These are phyloP conservation scores for Orientallactaga sibirica DNA, from an alignment of 2,797 vertebrate species.

Conservation along the genomic window DNA sequence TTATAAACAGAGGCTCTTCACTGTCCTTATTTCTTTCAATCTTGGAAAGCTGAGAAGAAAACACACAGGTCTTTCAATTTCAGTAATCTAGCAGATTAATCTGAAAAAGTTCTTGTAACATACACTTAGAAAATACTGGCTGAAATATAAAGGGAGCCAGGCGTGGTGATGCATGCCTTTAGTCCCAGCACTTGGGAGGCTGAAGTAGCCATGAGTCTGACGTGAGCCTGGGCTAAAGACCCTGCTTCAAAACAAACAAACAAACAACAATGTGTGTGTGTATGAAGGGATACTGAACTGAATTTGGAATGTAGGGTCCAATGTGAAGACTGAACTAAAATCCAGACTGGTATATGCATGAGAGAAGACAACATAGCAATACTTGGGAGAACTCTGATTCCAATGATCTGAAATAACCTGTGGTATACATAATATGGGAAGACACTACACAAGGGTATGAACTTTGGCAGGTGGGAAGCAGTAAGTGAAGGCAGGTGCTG, in stretches of 20 bases:
- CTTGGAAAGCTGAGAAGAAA: not conserved
- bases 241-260: no score
- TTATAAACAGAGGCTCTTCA: not conserved
- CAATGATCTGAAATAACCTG: conserved; percentile 8
- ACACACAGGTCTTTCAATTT: not conserved
- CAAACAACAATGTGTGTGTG: not conserved
- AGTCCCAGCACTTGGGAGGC: no score
- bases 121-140: conserved; percentile 1
- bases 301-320: conserved; percentile 1
- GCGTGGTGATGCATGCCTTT: no score
- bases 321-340: conserved; percentile 26
- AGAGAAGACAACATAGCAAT: not conserved
- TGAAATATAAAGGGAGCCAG: not conserved
- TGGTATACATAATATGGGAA: not conserved
- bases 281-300: not conserved
- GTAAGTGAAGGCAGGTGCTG: not conserved
- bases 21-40: not conserved
- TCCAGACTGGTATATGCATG: not conserved
- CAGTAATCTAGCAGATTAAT: not conserved
- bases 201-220: no score
- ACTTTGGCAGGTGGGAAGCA: not conserved
- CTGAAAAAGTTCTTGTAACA: not conserved
- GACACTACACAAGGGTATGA: not conserved
- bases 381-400: not conserved
- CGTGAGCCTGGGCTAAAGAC: no score